A percentile compares a stretch with the other conserved stretches of the same genome.
Evolutionary conservation across 2,113 vertebrate species (phyloP).

Genomic region (Cardinalis cardinalis): DNA sequence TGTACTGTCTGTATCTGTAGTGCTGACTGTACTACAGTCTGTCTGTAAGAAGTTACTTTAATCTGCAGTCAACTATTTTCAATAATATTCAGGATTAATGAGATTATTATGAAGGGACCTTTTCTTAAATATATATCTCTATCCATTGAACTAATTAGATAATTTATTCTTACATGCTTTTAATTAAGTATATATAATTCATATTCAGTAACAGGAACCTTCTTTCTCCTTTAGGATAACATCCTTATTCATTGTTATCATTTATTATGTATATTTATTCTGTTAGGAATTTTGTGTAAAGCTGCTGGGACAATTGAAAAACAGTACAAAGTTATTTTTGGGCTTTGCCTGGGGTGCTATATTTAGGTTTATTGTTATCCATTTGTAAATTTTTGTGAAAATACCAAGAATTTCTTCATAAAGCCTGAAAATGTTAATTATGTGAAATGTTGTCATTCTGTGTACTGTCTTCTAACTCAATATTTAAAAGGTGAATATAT

Average conservation of each 20-base stretch:
- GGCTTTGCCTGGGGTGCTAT: not conserved
- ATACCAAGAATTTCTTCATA: not conserved
- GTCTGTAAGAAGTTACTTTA: not conserved
- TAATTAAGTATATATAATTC: constrained; percentile 24
- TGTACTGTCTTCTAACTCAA: not conserved
- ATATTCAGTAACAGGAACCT: constrained; percentile 17
- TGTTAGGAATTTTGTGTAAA: not conserved
- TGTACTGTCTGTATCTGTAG: not conserved
- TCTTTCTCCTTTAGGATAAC: constrained; percentile 26
- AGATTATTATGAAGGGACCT: not conserved
- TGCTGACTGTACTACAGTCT: not conserved
- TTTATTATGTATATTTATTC: not conserved
- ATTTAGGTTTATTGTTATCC: not conserved
- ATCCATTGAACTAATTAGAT: constrained; percentile 44
- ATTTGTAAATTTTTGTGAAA: not conserved
- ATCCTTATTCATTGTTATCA: not conserved
- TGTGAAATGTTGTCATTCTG: not conserved
- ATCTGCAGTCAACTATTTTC: not conserved
- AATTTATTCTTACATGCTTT: constrained; percentile 53
- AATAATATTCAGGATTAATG: not conserved
- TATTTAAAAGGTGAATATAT: not conserved
- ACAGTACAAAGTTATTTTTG: not conserved
- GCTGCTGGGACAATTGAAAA: not conserved
- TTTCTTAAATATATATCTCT: constrained; percentile 17
- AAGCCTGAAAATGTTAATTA: not conserved